Base-by-base conservation (phyloP, 2,113 vertebrate species). In the Octodon degus region DNA sequence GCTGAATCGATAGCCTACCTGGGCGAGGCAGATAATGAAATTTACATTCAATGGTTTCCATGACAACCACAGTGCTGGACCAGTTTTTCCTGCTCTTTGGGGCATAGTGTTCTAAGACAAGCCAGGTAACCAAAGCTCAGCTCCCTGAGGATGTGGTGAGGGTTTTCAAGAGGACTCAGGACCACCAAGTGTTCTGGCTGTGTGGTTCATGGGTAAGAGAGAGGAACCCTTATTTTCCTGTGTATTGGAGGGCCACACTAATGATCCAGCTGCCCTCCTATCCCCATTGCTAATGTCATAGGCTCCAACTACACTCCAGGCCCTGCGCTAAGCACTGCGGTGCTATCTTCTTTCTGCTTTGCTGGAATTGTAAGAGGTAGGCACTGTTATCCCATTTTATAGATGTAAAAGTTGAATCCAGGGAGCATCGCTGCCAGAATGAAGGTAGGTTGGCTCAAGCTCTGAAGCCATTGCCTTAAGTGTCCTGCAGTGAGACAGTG, bases 31-130 rank as follows among this genome's bases (percentile, higher is more conserved):
- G 89, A 96, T 96, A 89, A 97, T 37, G 95, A 96, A 96, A 97
- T 98, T 97, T 97, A 93, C 97, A 98, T 97, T 77, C 95, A 95
- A 87, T 95, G 89, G 97, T 97, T 97, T 97, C 97, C 94, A 96
- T 96, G 95, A 91, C 86, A 97, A 97, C 97, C 80, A 27, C 19
- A 22, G 89, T 5, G 62, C 96, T 62, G 91, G 95, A 22, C 93
- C 60, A 40, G 67, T 85, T 93, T 95, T 93, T 92, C 89, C 22
- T 24, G 85, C 89, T 97, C 95, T 89, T 76, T 70, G 93, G 90
- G 95, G 96, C 90, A 86, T 3, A 2, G 25, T 92, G 70, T 88
- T 96, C 86, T 53, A 32, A 80, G 83, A 95, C 65, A 83, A 95
- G 72, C 67, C 91, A 95, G 89, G 96, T 96, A 92, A 32, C 43